Conservation (phyloP, 2,797 vertebrate species). For the Pitangus sulphuratus region DNA sequence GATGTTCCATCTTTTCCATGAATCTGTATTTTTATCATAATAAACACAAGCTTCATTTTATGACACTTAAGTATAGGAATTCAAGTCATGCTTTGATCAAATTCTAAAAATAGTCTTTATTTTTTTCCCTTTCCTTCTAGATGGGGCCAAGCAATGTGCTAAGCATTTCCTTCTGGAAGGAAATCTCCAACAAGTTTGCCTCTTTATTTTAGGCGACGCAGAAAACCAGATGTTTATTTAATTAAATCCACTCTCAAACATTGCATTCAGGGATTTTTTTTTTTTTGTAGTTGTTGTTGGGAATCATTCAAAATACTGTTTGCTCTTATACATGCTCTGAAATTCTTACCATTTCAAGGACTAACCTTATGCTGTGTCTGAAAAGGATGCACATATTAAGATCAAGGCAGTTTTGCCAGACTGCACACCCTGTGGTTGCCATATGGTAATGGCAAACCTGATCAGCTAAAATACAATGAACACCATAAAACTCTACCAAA, state of each 20-base stretch:
- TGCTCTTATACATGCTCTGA: not conserved
- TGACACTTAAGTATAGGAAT: constrained; percentile 60
- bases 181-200: constrained; percentile 71
- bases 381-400: not conserved
- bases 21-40: constrained; percentile 62
- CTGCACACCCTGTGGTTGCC: not conserved
- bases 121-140: constrained; percentile 42
- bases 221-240: constrained; percentile 76
- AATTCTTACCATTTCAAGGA: not conserved
- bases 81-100: constrained; percentile 76
- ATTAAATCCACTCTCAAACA: constrained; percentile 70
- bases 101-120: constrained; percentile 82
- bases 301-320: constrained; percentile 41
- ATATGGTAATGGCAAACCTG: not conserved
- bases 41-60: constrained; percentile 48
- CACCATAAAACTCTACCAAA: not conserved
- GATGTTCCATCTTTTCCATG: constrained; percentile 48
- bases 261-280: not conserved
- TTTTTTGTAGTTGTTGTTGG: not conserved
- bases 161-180: constrained; percentile 83
- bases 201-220: constrained; percentile 59
- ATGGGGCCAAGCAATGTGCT: constrained; percentile 80
- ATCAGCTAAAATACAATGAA: not conserved
- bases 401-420: not conserved
- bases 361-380: not conserved